Conservation (phyloP, 2,113 vertebrate genomes). For the Capreolus pygargus region DNA sequence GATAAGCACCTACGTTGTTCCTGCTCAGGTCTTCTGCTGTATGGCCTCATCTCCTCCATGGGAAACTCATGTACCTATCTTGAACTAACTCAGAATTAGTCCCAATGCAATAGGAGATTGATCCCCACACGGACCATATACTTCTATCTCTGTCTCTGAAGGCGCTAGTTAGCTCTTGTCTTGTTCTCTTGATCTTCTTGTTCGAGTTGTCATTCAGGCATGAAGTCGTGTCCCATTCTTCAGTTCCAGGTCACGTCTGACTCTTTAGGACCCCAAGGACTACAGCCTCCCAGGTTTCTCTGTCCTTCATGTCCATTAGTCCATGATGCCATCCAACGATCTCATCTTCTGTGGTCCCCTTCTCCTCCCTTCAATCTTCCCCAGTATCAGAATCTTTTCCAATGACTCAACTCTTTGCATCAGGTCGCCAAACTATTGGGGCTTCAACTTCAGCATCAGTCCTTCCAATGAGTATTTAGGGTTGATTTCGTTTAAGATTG, state of each 20-base stretch:
- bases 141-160: not conserved
- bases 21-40: not conserved
- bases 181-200: not conserved
- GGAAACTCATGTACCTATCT: not conserved
- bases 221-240: accelerated
- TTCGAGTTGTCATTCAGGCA: not conserved
- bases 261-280: not conserved
- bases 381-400: not conserved
- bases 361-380: not conserved
- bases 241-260: not conserved
- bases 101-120: not conserved
- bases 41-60: not conserved
- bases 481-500: not conserved
- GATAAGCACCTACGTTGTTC: not conserved
- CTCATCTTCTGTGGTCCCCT: not conserved
- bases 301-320: not conserved
- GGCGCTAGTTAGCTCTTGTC: not conserved
- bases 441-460: not conserved
- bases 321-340: not conserved
- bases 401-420: not conserved
- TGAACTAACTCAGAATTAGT: not conserved
- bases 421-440: not conserved
- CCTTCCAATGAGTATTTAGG: not conserved
- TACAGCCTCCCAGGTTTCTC: not conserved
- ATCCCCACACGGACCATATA: not conserved